These are phyloP conservation scores for Oncorhynchus mykiss DNA, from an alignment of 2,113 vertebrate genomes.

Conservation along the genomic window DNA sequence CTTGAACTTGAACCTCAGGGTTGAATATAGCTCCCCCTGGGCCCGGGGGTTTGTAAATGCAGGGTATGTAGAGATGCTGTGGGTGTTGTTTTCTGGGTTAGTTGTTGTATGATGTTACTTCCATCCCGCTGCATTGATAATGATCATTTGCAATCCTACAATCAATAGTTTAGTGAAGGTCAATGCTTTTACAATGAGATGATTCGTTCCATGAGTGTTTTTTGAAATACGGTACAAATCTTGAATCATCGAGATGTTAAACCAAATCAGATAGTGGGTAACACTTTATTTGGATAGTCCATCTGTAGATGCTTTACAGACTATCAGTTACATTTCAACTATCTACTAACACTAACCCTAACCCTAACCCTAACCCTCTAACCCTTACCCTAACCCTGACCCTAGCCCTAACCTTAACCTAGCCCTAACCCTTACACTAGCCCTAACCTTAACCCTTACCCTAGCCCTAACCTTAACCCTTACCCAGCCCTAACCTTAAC, in stretches of 20 bases:
- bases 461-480: accelerated
- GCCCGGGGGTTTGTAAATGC: constrained; percentile 67
- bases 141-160: background rate
- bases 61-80: constrained; percentile 16
- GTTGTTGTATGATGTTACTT: background rate
- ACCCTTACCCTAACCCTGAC: accelerated
- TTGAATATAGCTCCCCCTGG: constrained; percentile 92
- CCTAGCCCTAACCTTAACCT: too few species aligned
- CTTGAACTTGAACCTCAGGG: constrained; percentile 85
- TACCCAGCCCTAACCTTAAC: too few species aligned
- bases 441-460: too few species aligned
- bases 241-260: too few species aligned
- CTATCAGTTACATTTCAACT: too few species aligned
- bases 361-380: too few species aligned
- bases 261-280: constrained; percentile 13
- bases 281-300: too few species aligned
- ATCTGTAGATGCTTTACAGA: too few species aligned
- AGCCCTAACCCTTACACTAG: too few species aligned
- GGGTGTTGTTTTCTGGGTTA: background rate
- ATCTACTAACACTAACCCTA: too few species aligned
- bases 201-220: background rate
- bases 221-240: too few species aligned
- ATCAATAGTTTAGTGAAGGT: background rate
- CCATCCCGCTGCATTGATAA: background rate
- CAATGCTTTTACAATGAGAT: constrained; percentile 9